Base-by-base conservation (phyloP, 2,888 invertebrate species). In the Diarsia mendica region DNA sequence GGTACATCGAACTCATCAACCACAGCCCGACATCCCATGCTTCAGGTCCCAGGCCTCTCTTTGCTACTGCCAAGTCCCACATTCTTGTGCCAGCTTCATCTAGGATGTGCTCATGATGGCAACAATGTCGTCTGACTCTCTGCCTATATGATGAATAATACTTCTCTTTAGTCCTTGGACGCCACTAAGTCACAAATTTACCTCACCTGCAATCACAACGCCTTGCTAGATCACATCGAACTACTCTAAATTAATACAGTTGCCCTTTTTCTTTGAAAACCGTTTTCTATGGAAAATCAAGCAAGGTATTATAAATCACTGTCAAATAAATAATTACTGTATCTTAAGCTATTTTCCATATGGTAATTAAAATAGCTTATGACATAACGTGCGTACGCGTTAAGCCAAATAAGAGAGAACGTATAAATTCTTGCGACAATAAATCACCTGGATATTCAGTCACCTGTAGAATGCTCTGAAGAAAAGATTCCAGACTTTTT, bases 391-490 rank as follows among this genome's bases (percentile, higher is more conserved):
- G 28, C 23, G 8, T 28, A 48, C 18, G 53, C n/a, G 28, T 44
- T 70, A 74, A 46, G 9, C 10, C 28, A 69, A 78, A 68, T 53
- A 68, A 58, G 13, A 48, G 20, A 33, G 33, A 58, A 58, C 44
- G 39, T 51, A 65, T 61, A 49, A 48, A 66, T 66, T 78, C 23
- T 23, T 53, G 44, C 13, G 13, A 53, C 28, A 48, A 65, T 82
- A 82, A 68, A 79, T 82, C 55, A 67, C 64, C 64, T 82, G 39
- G 46, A 33, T 67, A 77, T 63, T 46, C 51, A 48, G 63, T 77
- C 51, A 58, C 66, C 39, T 76, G 73, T 53, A 85, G 81, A 69
- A 80, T 65, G 51, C 68, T 33, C 28, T 10, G 51, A 33, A 67
- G 48, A 64, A 79, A 75, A 64, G 63, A 79, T 67, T 64, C 23